A percentile compares a stretch with the other conserved stretches of the same genome.
Evolutionary conservation across 2,888 invertebrate genomes (phyloP).

Genomic region (Trachelus stipa): DNA sequence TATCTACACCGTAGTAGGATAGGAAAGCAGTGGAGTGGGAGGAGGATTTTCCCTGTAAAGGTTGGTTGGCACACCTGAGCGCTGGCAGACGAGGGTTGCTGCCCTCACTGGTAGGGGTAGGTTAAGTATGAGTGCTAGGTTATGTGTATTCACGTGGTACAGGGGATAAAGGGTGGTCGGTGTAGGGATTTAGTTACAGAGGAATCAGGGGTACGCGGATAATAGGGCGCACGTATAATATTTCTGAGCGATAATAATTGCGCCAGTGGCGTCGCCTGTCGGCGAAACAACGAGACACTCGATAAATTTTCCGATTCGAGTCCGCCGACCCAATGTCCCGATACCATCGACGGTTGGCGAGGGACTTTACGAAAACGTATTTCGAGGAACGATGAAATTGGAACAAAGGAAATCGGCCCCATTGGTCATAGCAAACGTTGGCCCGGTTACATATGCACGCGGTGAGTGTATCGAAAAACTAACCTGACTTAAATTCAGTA

Average conservation of each 20-base stretch:
- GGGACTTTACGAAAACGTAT: background rate
- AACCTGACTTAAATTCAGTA: background rate
- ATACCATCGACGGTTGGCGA: background rate
- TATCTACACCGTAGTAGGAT: background rate
- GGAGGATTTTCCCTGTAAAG: background rate
- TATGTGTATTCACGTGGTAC: background rate
- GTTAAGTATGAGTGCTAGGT: constrained; percentile 30
- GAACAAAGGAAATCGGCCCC: background rate
- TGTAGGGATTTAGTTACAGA: background rate
- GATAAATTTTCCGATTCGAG: background rate
- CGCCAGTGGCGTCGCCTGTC: background rate
- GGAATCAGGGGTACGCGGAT: background rate
- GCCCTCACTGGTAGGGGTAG: constrained; percentile 17
- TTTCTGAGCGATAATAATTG: constrained; percentile 6
- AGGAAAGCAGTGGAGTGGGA: background rate
- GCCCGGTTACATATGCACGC: background rate
- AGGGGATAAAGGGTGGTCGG: background rate
- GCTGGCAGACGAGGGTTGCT: constrained; percentile 11
- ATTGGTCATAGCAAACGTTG: background rate
- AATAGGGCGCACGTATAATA: background rate
- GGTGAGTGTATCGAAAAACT: background rate
- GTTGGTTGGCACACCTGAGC: constrained; percentile 27
- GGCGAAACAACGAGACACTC: too few species aligned
- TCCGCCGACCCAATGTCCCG: background rate
- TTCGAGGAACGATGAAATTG: background rate